Base-by-base conservation (phyloP, 2,113 vertebrate species). In the Grus americana region DNA sequence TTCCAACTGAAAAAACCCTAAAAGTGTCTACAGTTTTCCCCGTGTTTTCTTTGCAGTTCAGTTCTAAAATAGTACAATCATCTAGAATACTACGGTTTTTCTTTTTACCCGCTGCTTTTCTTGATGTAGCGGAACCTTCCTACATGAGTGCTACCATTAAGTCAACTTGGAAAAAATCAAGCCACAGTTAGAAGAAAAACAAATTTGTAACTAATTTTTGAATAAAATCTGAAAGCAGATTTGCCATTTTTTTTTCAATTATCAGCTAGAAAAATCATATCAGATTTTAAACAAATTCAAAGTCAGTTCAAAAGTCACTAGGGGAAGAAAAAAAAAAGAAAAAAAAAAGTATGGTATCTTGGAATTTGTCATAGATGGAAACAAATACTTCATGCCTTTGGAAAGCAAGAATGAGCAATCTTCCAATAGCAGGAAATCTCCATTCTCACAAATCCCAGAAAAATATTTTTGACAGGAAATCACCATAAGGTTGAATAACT, bases 341-440 rank as follows among this genome's bases (percentile, higher is more conserved):
- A 36, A 26, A 42, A 30, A 29, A 8, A 23, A n/a, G 12, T 1
- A 80, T 10, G 0, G 0, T 34, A 55, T 18, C 19, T 67, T 78
- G 55, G 54, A 76, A 90, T 78, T 79, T 93, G 65, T 24, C 65
- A 61, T 5, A 55, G 46, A 78, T 44, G 79, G 92, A 96, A 96
- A 95, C 18, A 95, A 92, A 30, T 5, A 68, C 36, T 36, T 83
- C 47, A 54, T 27, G 26, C 14, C 21, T 80, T 73, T 66, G 86
- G 79, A 95, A 94, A 93, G 7, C 30, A 36, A 75, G 59, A 86
- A 76, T 74, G 67, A 59, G 71, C 71, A 66, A 40, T n/a, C 42
- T 95, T 88, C 71, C 81, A 80, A 34, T 0, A 86, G 79, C 61
- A 94, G 47, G 72, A 80, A 83, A 66, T 54, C 54, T 79, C 75